Conservation (phyloP, 2,888 invertebrate species). For the Cremastinae sp. region DNA sequence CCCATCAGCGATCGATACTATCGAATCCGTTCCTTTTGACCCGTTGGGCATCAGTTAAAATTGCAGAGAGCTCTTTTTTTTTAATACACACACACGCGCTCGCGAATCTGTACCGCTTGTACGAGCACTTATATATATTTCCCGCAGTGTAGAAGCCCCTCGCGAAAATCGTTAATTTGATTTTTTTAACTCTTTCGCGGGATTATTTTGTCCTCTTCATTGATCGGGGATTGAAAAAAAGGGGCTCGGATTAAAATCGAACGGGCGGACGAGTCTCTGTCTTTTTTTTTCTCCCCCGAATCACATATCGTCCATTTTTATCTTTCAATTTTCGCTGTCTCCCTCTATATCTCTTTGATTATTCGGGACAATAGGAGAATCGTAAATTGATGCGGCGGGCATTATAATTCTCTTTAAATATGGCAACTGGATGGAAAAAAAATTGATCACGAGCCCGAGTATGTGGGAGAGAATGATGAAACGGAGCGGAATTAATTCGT, state of each 20-base stretch:
- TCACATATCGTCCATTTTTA: background rate
- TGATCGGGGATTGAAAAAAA: background rate
- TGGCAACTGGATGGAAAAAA: too few species aligned
- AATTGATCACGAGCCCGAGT: too few species aligned
- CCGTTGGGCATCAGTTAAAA: constrained; percentile 40
- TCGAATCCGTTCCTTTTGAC: constrained; percentile 61
- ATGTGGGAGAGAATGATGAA: too few species aligned
- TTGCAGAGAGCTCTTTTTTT: constrained; percentile 34
- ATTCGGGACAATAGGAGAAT: constrained; percentile 12
- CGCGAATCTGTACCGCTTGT: background rate
- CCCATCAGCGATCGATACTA: constrained; percentile 64
- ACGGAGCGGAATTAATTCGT: too few species aligned
- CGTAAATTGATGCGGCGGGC: too few species aligned
- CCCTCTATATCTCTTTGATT: constrained; percentile 9
- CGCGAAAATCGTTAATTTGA: too few species aligned
- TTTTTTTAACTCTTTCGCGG: background rate
- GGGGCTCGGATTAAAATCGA: background rate
- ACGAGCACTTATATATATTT: too few species aligned
- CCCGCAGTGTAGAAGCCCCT: too few species aligned
- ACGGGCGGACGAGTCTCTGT: background rate
- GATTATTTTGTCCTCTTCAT: background rate
- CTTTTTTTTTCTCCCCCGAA: background rate
- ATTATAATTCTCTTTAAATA: too few species aligned
- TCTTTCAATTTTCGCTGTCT: background rate
- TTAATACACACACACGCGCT: constrained; percentile 46